These are phyloP conservation scores for Antigone vipio DNA, from an alignment of 2,113 vertebrate species.

Conservation along the genomic window DNA sequence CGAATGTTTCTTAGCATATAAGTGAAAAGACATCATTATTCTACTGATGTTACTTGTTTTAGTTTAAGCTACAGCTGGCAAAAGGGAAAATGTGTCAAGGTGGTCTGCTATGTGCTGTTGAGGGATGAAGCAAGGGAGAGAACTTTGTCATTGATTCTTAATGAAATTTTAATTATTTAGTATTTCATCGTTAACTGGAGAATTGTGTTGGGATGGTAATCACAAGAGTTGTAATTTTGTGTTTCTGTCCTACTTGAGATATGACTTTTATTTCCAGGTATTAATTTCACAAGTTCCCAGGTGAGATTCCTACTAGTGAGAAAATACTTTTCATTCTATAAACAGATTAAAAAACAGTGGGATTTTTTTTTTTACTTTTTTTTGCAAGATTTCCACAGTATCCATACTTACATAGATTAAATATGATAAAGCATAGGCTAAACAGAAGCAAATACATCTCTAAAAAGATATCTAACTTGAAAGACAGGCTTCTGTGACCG, in stretches of 20 bases:
- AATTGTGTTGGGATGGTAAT: neutral
- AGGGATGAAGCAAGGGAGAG: neutral
- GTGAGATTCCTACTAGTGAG: neutral
- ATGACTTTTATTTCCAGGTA: neutral
- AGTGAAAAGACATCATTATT: neutral
- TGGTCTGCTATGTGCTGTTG: neutral
- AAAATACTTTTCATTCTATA: neutral
- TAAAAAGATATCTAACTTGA: neutral
- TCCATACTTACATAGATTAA: neutral
- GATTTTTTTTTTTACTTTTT: neutral
- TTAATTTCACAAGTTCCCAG: neutral
- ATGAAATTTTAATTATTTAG: constrained; percentile 11
- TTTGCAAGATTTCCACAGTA: neutral
- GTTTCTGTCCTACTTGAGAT: neutral
- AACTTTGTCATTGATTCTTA: neutral
- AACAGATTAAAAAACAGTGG: neutral
- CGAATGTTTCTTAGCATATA: neutral
- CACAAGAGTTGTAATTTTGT: neutral
- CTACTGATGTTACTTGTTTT: neutral
- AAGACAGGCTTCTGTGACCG: neutral
- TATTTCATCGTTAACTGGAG: neutral
- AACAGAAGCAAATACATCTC: neutral
- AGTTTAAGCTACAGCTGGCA: neutral
- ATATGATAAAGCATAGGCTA: neutral
- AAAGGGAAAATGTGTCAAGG: neutral